Conservation (phyloP, 2,797 vertebrate species). For the Sebastes baramenuke region DNA sequence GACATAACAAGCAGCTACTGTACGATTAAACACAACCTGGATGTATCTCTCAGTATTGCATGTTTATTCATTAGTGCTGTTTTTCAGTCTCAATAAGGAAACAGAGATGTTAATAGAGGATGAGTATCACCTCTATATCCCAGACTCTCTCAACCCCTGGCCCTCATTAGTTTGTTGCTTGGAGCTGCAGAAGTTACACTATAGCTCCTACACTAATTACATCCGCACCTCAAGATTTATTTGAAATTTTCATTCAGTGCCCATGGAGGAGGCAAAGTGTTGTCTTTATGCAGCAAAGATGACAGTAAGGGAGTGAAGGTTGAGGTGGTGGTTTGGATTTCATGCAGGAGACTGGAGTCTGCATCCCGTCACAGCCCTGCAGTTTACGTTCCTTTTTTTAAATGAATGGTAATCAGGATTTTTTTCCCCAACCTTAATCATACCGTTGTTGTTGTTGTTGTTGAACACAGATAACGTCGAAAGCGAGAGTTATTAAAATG, state of each 20-base stretch:
- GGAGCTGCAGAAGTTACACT: conserved; percentile 13
- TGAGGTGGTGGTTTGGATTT: background rate
- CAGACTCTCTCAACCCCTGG: conserved; percentile 11
- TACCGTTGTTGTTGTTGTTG: background rate
- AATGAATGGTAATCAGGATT: background rate
- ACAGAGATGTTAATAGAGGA: conserved; percentile 26
- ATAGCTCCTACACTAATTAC: conserved; percentile 18
- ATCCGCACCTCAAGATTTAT: background rate
- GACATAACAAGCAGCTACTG: conserved; percentile 22
- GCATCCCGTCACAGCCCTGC: background rate
- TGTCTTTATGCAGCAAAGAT: background rate
- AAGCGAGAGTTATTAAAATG: background rate
- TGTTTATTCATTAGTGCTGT: conserved; percentile 37
- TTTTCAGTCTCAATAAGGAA: conserved; percentile 22
- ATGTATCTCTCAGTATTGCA: background rate
- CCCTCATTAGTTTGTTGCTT: conserved; percentile 52
- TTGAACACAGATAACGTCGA: background rate
- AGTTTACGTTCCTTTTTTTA: no score
- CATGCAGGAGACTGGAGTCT: background rate
- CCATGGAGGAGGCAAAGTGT: background rate
- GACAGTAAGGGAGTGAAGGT: background rate
- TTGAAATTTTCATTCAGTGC: background rate
- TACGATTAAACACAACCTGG: conserved; percentile 33
- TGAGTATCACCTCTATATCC: conserved; percentile 13
- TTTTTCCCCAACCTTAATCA: background rate